phyloP scores from a whole-genome alignment of 2,113 vertebrate genomes.

The Struthidea cinerea region DNA sequence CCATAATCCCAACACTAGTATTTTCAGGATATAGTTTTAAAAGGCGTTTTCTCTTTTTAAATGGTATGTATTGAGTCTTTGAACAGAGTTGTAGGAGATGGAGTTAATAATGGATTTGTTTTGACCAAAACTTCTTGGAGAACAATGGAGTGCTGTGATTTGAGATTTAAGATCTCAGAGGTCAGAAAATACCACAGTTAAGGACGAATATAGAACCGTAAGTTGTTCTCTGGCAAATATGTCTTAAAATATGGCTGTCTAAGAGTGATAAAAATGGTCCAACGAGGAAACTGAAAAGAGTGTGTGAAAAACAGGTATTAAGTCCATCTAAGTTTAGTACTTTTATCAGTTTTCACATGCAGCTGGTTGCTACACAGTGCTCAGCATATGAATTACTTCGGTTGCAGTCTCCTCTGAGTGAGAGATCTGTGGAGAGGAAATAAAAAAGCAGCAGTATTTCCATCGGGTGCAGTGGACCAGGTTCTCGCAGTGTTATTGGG shows the following conservation, averaged over 20 bases:
- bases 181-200: slow-evolving; percentile 5
- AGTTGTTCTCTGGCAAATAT: background rate
- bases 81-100: background rate
- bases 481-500: background rate
- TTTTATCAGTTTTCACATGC: background rate
- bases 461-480: background rate
- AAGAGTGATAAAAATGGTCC: background rate
- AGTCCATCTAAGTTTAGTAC: background rate
- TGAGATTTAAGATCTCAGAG: background rate
- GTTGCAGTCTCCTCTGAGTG: background rate
- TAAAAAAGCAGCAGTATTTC: background rate
- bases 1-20: background rate
- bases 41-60: background rate
- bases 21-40: background rate
- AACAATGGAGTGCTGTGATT: background rate
- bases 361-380: background rate
- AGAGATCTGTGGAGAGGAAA: background rate
- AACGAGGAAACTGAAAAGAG: background rate
- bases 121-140: background rate
- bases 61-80: background rate
- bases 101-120: background rate
- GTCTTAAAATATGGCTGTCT: background rate
- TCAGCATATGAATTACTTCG: background rate
- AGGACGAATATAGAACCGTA: background rate
- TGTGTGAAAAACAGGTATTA: slow-evolving; percentile 30